These are phyloP conservation scores for Burhinus oedicnemus DNA, from an alignment of 2,113 vertebrate genomes.

Conservation along the genomic window DNA sequence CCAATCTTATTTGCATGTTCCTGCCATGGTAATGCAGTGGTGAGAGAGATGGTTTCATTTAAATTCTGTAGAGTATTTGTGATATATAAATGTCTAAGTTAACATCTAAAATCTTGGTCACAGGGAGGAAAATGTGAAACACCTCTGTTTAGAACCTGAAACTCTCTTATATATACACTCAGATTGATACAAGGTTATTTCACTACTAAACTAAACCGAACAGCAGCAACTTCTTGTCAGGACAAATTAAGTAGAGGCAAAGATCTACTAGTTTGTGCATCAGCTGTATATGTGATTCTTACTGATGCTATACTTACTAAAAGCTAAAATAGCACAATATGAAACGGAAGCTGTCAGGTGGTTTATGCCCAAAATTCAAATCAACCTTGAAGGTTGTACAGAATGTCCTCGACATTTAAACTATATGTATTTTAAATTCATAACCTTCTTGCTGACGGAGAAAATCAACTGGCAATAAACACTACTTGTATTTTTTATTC, in stretches of 20 bases:
- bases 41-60: background rate
- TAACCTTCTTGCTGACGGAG: background rate
- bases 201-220: constrained; percentile 5
- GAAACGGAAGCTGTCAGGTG: background rate
- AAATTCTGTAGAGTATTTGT: background rate
- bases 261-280: background rate
- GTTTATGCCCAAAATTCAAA: constrained; percentile 39
- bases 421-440: constrained; percentile 14
- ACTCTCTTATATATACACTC: background rate
- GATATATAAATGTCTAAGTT: background rate
- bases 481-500: background rate
- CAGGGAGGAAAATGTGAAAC: background rate
- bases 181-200: background rate
- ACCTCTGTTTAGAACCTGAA: background rate
- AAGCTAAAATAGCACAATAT: background rate
- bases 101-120: background rate
- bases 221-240: constrained; percentile 21
- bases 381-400: constrained; percentile 19
- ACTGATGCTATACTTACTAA: background rate
- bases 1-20: background rate
- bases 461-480: background rate
- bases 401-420: background rate
- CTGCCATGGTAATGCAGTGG: background rate
- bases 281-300: background rate
- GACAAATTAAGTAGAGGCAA: constrained; percentile 25